A percentile compares a stretch with the other conserved stretches of the same genome.
Evolutionary conservation across 2,113 vertebrate species (phyloP).

Genomic region (Atrichornis clamosus): DNA sequence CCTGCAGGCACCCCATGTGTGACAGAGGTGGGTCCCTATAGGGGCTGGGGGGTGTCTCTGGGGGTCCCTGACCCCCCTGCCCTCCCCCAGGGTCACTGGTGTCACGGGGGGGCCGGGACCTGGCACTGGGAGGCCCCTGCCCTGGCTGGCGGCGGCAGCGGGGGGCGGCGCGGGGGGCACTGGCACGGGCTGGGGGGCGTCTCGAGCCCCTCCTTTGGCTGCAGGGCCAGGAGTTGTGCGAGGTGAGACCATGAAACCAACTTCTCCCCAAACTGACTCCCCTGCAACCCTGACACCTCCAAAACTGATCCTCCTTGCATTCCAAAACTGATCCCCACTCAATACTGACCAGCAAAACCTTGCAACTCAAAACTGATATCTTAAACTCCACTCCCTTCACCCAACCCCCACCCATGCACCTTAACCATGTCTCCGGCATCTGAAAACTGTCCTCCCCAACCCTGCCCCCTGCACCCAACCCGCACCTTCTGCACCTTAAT

Average conservation of each 20-base stretch:
- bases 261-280: not conserved
- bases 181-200: not conserved
- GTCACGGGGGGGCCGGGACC: not conserved
- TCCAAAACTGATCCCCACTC: not conserved
- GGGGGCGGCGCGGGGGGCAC: not conserved
- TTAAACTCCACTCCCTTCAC: not conserved
- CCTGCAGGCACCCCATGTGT: not conserved
- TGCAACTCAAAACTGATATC: not conserved
- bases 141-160: not conserved
- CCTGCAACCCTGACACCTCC: not conserved
- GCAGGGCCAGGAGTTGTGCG: not conserved
- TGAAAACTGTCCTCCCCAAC: not conserved
- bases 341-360: not conserved
- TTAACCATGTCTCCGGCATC: not conserved
- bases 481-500: not conserved
- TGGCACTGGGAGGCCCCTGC: not conserved
- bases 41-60: not conserved
- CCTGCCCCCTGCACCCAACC: not conserved
- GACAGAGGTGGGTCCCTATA: not conserved
- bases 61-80: not conserved
- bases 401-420: not conserved
- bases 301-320: too few species aligned
- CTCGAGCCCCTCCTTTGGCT: not conserved
- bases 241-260: not conserved
- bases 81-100: not conserved